Percentiles rank a stretch among this genome's conserved stretches.
Conservation (phyloP, 2,113 vertebrate genomes). For the Ornithorhynchus anatinus region DNA sequence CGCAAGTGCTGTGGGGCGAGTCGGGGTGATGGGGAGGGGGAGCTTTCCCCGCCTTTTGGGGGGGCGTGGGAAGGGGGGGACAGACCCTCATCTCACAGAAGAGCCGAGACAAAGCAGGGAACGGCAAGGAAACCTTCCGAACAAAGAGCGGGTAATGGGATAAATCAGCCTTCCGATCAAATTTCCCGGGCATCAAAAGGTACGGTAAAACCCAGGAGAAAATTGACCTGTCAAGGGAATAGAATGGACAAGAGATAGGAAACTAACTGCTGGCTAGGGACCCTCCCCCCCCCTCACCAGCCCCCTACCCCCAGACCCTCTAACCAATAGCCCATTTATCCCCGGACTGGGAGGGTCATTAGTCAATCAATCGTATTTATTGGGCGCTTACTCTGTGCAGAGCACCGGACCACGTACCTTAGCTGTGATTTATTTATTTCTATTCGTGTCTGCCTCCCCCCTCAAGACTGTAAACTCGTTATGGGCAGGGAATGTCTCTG, state of each 20-base stretch:
- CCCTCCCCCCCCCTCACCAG: neutral
- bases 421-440: too few species aligned
- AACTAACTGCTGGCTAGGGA: neutral
- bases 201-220: constrained; percentile 61
- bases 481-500: too few species aligned
- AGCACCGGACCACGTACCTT: too few species aligned
- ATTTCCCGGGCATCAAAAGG: constrained; percentile 43
- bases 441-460: too few species aligned
- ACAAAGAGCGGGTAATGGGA: constrained; percentile 58
- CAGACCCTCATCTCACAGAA: too few species aligned
- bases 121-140: neutral
- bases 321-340: accelerated
- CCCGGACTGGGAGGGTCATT: accelerated
- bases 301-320: accelerated
- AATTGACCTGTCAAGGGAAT: constrained; percentile 64
- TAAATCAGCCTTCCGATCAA: constrained; percentile 53
- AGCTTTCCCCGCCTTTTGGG: too few species aligned
- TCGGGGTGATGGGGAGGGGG: too few species aligned
- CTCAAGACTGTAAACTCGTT: too few species aligned
- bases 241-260: constrained; percentile 36
- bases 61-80: neutral
- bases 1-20: too few species aligned
- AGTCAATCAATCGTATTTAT: too few species aligned
- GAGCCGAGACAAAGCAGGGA: neutral
- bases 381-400: too few species aligned